Conservation (phyloP, 2,888 invertebrate species). For the Orgyia antiqua region DNA sequence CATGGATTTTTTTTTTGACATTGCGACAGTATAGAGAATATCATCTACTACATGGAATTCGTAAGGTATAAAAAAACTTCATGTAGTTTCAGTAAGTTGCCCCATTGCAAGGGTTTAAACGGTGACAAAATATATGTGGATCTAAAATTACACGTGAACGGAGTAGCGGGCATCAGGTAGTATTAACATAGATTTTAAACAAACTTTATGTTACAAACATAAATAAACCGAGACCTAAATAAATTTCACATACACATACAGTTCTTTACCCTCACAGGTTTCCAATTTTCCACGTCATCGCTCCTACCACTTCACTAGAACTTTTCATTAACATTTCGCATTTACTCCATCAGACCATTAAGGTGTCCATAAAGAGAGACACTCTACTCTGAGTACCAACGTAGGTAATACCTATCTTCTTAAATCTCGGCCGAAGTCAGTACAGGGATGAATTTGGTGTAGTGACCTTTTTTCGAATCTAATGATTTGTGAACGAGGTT, state of each 20-base stretch:
- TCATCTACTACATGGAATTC: too few relatives aligned
- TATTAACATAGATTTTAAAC: not conserved
- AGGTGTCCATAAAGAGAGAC: slow-evolving; percentile 41
- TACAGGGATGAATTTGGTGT: slow-evolving; percentile 23
- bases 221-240: slow-evolving; percentile 17
- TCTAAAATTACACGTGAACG: too few relatives aligned
- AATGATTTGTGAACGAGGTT: too few relatives aligned
- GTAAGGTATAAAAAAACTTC: too few relatives aligned
- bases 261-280: slow-evolving; percentile 9
- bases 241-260: slow-evolving; percentile 11
- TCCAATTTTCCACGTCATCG: slow-evolving; percentile 28
- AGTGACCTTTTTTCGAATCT: too few relatives aligned
- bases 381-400: slow-evolving; percentile 31
- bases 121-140: too few relatives aligned
- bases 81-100: too few relatives aligned
- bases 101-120: too few relatives aligned
- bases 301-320: slow-evolving; percentile 30
- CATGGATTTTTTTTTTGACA: too few relatives aligned
- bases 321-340: slow-evolving; percentile 46
- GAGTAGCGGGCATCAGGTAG: too few relatives aligned
- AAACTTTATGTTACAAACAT: too few relatives aligned
- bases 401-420: slow-evolving; percentile 53
- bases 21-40: too few relatives aligned
- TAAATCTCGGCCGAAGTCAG: slow-evolving; percentile 49
- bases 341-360: slow-evolving; percentile 39